phyloP scores from a whole-genome alignment of 2,888 invertebrate genomes.

The Crioceris asparagi region DNA sequence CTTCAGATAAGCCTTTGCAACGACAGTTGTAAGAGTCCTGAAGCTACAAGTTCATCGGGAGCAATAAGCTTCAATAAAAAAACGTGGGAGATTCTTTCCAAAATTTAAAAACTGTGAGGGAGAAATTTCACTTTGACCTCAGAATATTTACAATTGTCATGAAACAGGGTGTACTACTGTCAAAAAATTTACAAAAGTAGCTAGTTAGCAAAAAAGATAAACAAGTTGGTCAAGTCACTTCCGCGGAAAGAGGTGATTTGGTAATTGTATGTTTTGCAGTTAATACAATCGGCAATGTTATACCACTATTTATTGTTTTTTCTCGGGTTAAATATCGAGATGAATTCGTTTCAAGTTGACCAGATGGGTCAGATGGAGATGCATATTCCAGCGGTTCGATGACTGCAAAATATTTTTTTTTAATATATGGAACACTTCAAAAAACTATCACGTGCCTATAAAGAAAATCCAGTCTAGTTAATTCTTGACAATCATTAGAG shows the following conservation, averaged over 20 bases:
- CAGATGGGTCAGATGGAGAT: constrained; percentile 3
- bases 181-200: too few relatives aligned
- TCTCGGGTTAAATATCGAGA: constrained; percentile 6
- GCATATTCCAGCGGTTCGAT: neutral
- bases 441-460: neutral
- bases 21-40: too few relatives aligned
- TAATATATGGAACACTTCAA: neutral
- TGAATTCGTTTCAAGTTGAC: constrained; percentile 2
- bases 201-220: too few relatives aligned
- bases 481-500: neutral
- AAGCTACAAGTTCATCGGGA: too few relatives aligned
- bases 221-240: too few relatives aligned
- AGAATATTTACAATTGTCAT: too few relatives aligned
- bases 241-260: constrained; percentile 6
- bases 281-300: constrained; percentile 7
- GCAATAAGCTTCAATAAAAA: too few relatives aligned
- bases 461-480: neutral
- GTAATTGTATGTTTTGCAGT: constrained; percentile 5
- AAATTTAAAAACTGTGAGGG: too few relatives aligned
- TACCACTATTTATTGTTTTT: constrained; percentile 9
- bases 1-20: too few relatives aligned
- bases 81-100: too few relatives aligned
- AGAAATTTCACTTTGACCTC: too few relatives aligned
- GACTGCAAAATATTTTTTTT: neutral
- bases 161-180: too few relatives aligned